These are phyloP conservation scores for Hypolimnas misippus DNA, from an alignment of 2,888 invertebrate species.

Conservation along the genomic window DNA sequence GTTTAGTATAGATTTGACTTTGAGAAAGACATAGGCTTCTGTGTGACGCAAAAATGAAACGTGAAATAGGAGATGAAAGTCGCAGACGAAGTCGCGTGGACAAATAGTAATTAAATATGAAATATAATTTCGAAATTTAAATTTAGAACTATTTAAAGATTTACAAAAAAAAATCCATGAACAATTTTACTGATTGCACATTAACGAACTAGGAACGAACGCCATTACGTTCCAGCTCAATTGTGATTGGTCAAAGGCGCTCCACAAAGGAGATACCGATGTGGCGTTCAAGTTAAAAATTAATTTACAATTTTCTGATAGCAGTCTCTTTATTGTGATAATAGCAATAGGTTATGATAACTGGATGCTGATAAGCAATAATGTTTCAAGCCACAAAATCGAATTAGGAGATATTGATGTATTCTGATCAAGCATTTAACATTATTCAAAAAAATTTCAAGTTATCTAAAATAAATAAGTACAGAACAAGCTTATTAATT, in stretches of 20 bases:
- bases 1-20: too few species aligned
- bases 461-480: too few species aligned
- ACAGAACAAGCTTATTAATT: too few species aligned
- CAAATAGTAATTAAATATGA: not conserved
- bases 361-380: too few species aligned
- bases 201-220: constrained; percentile 25
- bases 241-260: constrained; percentile 42
- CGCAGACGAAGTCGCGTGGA: too few species aligned
- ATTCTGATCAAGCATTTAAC: too few species aligned
- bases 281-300: constrained; percentile 58
- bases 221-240: constrained; percentile 29
- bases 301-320: constrained; percentile 64
- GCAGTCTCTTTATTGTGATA: constrained; percentile 21
- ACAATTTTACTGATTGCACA: constrained; percentile 20
- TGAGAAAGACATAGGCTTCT: too few species aligned
- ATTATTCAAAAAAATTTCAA: too few species aligned
- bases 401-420: too few species aligned
- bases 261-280: constrained; percentile 55
- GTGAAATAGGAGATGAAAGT: too few species aligned
- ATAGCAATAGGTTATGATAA: not conserved
- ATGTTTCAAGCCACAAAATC: too few species aligned
- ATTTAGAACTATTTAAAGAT: constrained; percentile 10
- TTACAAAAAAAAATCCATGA: constrained; percentile 24
- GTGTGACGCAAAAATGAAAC: too few species aligned
- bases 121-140: not conserved